Evolutionary conservation across 2,888 invertebrate species (phyloP), one percentile per base, ranked within the genome.

Genomic region (Mayetiola destructor): DNA sequence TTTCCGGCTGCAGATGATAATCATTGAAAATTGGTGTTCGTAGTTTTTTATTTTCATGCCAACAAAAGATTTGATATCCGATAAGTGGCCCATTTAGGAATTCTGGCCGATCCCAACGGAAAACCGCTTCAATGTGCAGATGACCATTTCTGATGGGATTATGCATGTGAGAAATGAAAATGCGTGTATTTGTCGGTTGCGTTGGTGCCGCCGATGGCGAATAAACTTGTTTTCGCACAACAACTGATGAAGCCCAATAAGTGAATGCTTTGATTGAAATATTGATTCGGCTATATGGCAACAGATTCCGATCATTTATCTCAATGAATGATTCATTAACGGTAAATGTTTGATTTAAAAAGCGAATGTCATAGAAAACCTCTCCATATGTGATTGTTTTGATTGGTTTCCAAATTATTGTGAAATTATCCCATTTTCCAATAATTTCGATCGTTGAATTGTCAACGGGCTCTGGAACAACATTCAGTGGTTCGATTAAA

Each of bases 171-270:
- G 78, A 78, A 39, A 90, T 79, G 67, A 85, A 94, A 6, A 85
- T 80, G 42, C 92, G 75, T 0, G 88, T 78, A 57, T 80, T 77
- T 0, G 76, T 74, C 0, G 93, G 93, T 23, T 80, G 80, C 1
- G 82, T 80, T 1, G 93, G 93, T 21, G 81, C 80, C 10, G 88
- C 86, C 60, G 87, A 81, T 0, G 93, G 93, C 0, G 92, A 87
- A 64, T 78, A 78, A 0, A 87, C 67, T n/a, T 74, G 73, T 0
- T 78, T 77, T 0, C 79, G 74, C 0, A 81, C 78, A 18, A 80
- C 77, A 2, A 77, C 73, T 0, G 88, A 84, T 2, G 82, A 80
- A 16, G 86, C 87, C 92, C 93, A 93, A 64, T 84, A 84, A 0
- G 91, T 89, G 67, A 83, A 85, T 1, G 91, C 85, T 35, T 86